Percentiles rank a stretch among this genome's conserved stretches.
Conservation (phyloP, 2,797 vertebrate species). For the Neosalanx taihuensis region DNA sequence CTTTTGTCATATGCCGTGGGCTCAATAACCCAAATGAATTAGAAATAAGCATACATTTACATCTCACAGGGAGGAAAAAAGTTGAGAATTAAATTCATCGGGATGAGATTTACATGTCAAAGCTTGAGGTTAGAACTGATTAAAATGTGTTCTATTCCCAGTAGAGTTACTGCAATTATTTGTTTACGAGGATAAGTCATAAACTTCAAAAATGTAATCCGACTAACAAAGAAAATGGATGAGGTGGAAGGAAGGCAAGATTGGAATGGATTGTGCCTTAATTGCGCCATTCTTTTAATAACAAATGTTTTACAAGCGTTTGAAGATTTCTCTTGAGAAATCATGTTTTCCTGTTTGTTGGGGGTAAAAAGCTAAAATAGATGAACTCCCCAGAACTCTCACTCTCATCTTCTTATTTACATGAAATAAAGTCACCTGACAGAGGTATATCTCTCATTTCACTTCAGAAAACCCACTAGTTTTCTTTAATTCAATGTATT, state of each 20-base stretch:
- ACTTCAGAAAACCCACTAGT: constrained; percentile 43
- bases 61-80: constrained; percentile 38
- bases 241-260: constrained; percentile 43
- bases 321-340: constrained; percentile 46
- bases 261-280: constrained; percentile 52
- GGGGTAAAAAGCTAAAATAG: neutral
- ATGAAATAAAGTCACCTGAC: constrained; percentile 9
- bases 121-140: constrained; percentile 68
- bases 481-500: constrained; percentile 10
- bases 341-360: constrained; percentile 5
- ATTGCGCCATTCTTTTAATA: constrained; percentile 60
- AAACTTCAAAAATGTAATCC: constrained; percentile 67
- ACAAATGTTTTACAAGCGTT: constrained; percentile 49
- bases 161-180: constrained; percentile 65
- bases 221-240: constrained; percentile 67
- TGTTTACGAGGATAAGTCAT: constrained; percentile 68
- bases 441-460: constrained; percentile 22
- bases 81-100: constrained; percentile 54
- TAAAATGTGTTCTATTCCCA: constrained; percentile 66
- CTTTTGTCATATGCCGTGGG: constrained; percentile 56
- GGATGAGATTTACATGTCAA: constrained; percentile 67
- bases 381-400: neutral
- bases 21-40: constrained; percentile 63
- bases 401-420: constrained; percentile 25
- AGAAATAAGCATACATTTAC: constrained; percentile 65